Percentiles rank a stretch among this genome's conserved stretches.
These are phyloP conservation scores for Henicopernis longicauda DNA, from an alignment of 2,113 vertebrate genomes.

Conservation along the genomic window DNA sequence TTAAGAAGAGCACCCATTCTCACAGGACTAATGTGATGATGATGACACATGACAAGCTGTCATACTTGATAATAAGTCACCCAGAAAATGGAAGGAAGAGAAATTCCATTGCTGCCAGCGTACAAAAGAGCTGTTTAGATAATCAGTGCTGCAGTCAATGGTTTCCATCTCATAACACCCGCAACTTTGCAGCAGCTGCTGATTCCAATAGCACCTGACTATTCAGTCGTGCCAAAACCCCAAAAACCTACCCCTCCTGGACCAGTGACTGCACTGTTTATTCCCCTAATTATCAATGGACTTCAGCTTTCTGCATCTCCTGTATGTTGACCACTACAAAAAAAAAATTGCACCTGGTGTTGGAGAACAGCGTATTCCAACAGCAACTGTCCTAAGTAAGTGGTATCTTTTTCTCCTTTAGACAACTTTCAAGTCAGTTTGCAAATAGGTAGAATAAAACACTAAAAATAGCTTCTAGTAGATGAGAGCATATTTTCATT, in stretches of 20 bases:
- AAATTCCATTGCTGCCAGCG: slow-evolving; percentile 48
- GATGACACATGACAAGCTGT: slow-evolving; percentile 83
- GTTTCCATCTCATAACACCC: slow-evolving; percentile 55
- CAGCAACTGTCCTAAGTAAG: background rate
- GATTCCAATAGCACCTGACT: slow-evolving; percentile 38
- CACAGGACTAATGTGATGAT: slow-evolving; percentile 51
- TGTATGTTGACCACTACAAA: background rate
- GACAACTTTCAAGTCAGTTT: background rate
- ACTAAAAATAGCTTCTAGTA: background rate
- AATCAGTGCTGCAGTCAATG: slow-evolving; percentile 49
- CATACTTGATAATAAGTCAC: slow-evolving; percentile 72
- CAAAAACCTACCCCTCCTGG: background rate
- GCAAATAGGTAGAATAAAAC: background rate
- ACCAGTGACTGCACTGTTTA: background rate
- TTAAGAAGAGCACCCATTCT: background rate
- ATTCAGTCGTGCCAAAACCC: background rate
- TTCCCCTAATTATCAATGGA: background rate
- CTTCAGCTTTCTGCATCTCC: background rate
- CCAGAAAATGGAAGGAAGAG: slow-evolving; percentile 78
- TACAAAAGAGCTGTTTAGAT: slow-evolving; percentile 65
- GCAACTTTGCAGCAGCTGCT: slow-evolving; percentile 34
- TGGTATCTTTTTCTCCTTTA: background rate
- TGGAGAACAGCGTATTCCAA: background rate
- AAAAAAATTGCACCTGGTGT: background rate
- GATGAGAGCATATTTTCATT: background rate